Evolutionary conservation across 2,888 invertebrate genomes (phyloP).

Genomic region (Geotrupes spiniger): DNA sequence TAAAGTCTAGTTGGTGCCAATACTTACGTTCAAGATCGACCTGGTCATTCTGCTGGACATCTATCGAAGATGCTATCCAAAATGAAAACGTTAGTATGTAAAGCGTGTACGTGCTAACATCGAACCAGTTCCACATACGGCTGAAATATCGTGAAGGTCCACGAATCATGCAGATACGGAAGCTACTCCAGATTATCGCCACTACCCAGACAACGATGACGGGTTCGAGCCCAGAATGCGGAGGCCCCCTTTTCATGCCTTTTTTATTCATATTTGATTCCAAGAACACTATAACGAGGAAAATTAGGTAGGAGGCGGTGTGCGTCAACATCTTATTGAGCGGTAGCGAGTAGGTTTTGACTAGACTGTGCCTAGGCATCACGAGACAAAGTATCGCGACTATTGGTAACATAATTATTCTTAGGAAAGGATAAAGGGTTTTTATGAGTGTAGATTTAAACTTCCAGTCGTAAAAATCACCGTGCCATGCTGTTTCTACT

Average conservation of each 20-base stretch:
- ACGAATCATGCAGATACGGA: conserved; percentile 57
- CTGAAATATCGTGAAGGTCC: conserved; percentile 58
- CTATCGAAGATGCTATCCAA: conserved; percentile 60
- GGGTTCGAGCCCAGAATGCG: conserved; percentile 55
- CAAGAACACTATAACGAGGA: conserved; percentile 61
- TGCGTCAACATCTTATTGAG: conserved; percentile 71
- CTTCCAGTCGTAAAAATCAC: conserved; percentile 50
- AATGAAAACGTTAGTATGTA: conserved; percentile 61
- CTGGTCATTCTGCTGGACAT: conserved; percentile 51
- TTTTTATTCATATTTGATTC: conserved; percentile 60
- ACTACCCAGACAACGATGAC: conserved; percentile 53
- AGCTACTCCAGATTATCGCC: conserved; percentile 57
- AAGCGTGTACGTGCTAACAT: conserved; percentile 57
- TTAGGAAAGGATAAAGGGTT: conserved; percentile 36
- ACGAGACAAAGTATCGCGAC: conserved; percentile 50
- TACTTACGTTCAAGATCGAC: conserved; percentile 59
- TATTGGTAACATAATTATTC: conserved; percentile 49
- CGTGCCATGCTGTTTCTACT: conserved; percentile 66
- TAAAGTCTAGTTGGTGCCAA: conserved; percentile 64
- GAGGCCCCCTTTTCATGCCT: conserved; percentile 57
- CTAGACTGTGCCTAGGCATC: conserved; percentile 50
- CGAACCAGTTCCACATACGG: conserved; percentile 63
- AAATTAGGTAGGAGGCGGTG: conserved; percentile 63
- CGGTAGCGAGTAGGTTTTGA: conserved; percentile 61
- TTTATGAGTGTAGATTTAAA: conserved; percentile 37